A percentile compares a stretch with the other conserved stretches of the same genome.
Conservation (phyloP, 2,888 invertebrate genomes). For the Pseudococcus jackbeardsleyi region DNA sequence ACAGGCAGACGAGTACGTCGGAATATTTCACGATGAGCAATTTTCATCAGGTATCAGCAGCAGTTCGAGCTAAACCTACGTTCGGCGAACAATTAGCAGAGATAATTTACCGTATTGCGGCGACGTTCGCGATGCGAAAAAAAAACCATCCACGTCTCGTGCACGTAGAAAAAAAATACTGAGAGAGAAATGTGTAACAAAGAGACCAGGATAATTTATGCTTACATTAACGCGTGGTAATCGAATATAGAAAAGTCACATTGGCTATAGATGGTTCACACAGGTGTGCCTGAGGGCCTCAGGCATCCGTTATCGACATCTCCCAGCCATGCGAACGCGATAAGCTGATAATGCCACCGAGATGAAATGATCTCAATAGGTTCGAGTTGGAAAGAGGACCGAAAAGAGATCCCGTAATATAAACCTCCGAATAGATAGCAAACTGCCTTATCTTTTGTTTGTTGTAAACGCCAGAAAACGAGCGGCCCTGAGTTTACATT, state of each 20-base stretch:
- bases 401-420: constrained; percentile 42
- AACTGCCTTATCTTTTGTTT: constrained; percentile 53
- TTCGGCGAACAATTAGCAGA: constrained; percentile 1
- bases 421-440: constrained; percentile 44
- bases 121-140: constrained; percentile 3
- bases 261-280: constrained; percentile 18
- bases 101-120: constrained; percentile 13
- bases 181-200: constrained; percentile 8
- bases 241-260: constrained; percentile 9
- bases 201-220: constrained; percentile 7
- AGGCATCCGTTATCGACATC: background rate
- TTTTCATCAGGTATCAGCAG: background rate
- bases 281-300: constrained; percentile 1
- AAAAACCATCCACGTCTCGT: background rate
- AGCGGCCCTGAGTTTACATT: constrained; percentile 54
- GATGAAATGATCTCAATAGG: constrained; percentile 63
- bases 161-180: background rate
- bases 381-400: constrained; percentile 57
- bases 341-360: constrained; percentile 50
- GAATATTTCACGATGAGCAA: background rate
- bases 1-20: too few relatives aligned
- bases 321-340: background rate
- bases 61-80: background rate
- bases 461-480: constrained; percentile 36
- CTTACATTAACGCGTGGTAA: background rate